These are phyloP conservation scores for Plecturocebus donacophilus DNA, from an alignment of 2,113 vertebrate species.

Conservation along the genomic window DNA sequence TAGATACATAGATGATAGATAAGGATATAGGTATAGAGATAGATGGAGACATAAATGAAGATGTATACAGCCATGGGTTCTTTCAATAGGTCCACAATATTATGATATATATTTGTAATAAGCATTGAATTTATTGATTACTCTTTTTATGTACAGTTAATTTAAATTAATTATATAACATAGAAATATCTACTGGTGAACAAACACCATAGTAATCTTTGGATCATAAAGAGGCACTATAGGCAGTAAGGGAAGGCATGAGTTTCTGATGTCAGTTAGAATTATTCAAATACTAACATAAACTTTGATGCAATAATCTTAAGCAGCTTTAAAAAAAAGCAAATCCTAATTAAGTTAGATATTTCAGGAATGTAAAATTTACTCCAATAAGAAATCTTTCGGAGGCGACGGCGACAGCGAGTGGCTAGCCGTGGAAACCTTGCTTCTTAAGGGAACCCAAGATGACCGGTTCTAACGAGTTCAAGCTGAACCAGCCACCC, in stretches of 20 bases:
- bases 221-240: not conserved
- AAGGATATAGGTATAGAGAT: too few species aligned
- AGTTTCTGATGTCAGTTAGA: not conserved
- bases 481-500: constrained; percentile 96
- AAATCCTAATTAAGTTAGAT: not conserved
- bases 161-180: not conserved
- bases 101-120: not conserved
- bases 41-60: too few species aligned
- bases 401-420: not conserved
- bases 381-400: not conserved
- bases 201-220: not conserved
- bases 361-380: not conserved
- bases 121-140: not conserved
- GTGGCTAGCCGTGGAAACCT: not conserved
- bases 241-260: not conserved
- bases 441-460: not conserved
- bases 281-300: not conserved
- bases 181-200: not conserved
- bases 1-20: too few species aligned
- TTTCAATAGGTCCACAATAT: too few species aligned
- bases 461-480: constrained; percentile 99
- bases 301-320: not conserved
- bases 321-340: not conserved
- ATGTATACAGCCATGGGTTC: too few species aligned
- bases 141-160: not conserved